Evolutionary conservation across 2,888 invertebrate genomes (phyloP).

Genomic region (Eupithecia insigniata): DNA sequence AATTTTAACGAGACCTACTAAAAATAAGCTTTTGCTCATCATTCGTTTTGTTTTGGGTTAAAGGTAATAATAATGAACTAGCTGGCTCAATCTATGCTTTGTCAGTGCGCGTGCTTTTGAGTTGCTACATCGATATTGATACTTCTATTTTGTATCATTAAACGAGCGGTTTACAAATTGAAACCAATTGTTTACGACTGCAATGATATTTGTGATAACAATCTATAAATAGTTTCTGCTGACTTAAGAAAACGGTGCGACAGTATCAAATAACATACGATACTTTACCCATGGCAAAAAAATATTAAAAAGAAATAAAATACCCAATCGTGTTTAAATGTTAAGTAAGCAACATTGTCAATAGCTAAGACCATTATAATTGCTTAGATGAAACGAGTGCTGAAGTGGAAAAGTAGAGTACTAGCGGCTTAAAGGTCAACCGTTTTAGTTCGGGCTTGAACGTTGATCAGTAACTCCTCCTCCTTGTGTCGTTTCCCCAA

Average conservation of each 20-base stretch:
- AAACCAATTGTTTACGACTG: conserved; percentile 8
- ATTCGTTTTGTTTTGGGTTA: not conserved
- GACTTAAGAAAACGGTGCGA: not conserved
- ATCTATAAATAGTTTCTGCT: not conserved
- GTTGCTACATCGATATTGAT: conserved; percentile 37
- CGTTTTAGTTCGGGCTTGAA: too few relatives aligned
- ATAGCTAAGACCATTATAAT: too few relatives aligned
- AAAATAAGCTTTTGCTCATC: not conserved
- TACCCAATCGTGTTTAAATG: too few relatives aligned
- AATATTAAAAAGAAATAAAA: too few relatives aligned
- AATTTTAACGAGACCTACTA: not conserved
- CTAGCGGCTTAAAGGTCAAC: too few relatives aligned
- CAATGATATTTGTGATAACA: not conserved
- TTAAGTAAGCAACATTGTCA: too few relatives aligned
- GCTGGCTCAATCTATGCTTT: conserved; percentile 11
- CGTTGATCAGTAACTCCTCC: too few relatives aligned
- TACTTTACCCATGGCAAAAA: too few relatives aligned
- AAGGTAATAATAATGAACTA: conserved; percentile 10
- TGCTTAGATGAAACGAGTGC: too few relatives aligned
- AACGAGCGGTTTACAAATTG: conserved; percentile 34
- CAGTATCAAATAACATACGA: not conserved
- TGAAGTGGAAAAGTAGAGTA: too few relatives aligned
- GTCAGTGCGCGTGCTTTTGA: conserved; percentile 7
- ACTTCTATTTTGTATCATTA: conserved; percentile 33
- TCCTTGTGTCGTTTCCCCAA: too few relatives aligned